phyloP scores from a whole-genome alignment of 1,140 invertebrate genomes.

The Pentalonia nigronervosa region DNA sequence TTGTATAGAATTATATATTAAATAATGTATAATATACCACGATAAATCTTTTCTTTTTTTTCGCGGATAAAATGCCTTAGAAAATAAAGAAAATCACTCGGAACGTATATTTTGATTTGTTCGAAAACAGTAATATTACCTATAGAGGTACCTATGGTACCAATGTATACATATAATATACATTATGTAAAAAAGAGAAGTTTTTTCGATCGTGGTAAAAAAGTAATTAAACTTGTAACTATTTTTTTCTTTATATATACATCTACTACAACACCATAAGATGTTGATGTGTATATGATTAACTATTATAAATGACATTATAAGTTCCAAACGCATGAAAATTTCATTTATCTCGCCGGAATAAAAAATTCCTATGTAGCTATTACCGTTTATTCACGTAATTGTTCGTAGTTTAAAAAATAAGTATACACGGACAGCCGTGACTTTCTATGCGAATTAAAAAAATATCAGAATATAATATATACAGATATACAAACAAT shows the following conservation, averaged over 20 bases:
- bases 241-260: neutral
- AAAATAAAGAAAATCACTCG: neutral
- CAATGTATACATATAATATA: neutral
- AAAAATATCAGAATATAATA: conserved; percentile 23
- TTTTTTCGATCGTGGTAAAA: neutral
- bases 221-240: neutral
- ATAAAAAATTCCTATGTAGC: neutral
- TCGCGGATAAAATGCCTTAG: no score
- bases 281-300: no score
- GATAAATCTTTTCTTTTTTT: no score
- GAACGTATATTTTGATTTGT: neutral
- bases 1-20: no score
- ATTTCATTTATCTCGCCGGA: neutral
- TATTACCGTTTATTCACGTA: neutral
- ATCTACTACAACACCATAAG: neutral
- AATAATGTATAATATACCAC: no score
- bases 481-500: neutral
- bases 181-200: neutral
- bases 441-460: conserved; percentile 5
- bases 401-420: conserved; percentile 20
- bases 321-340: neutral
- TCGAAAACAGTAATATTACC: neutral
- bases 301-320: neutral
- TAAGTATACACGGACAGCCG: neutral
- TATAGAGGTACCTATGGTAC: no score